Evolutionary conservation across 2,888 invertebrate species (phyloP).

Genomic region (Phyllotreta cruciferae): DNA sequence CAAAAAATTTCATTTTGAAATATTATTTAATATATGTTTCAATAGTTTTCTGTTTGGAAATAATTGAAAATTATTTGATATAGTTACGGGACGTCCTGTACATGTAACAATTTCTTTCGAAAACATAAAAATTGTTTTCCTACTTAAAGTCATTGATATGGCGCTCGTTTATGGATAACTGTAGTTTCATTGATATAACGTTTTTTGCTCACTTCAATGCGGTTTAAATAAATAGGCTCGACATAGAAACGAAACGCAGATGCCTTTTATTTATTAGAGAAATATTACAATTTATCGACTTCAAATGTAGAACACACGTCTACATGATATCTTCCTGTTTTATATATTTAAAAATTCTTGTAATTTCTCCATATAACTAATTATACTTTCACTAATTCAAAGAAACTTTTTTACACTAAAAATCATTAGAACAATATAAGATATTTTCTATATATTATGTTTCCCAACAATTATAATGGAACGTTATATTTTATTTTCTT

Average conservation of each 20-base stretch:
- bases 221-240: constrained; percentile 10
- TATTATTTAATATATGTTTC: no score
- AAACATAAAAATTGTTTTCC: constrained; percentile 19
- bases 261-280: constrained; percentile 1
- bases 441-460: no score
- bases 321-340: neutral
- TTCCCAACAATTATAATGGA: neutral
- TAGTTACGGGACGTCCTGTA: no score
- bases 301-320: constrained; percentile 1
- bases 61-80: no score
- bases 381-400: no score
- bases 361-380: no score
- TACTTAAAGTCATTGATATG: constrained; percentile 11
- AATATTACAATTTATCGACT: neutral
- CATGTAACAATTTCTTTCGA: constrained; percentile 12
- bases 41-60: no score
- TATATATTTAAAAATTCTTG: neutral
- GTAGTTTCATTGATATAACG: constrained; percentile 15
- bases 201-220: constrained; percentile 10
- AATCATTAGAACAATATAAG: no score
- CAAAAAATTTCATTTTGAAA: no score
- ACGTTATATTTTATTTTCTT: neutral
- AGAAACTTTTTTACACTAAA: no score
- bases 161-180: constrained; percentile 6
- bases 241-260: constrained; percentile 1